Base-by-base conservation (phyloP, 2,888 invertebrate genomes). In the Flexamia atlantica region DNA sequence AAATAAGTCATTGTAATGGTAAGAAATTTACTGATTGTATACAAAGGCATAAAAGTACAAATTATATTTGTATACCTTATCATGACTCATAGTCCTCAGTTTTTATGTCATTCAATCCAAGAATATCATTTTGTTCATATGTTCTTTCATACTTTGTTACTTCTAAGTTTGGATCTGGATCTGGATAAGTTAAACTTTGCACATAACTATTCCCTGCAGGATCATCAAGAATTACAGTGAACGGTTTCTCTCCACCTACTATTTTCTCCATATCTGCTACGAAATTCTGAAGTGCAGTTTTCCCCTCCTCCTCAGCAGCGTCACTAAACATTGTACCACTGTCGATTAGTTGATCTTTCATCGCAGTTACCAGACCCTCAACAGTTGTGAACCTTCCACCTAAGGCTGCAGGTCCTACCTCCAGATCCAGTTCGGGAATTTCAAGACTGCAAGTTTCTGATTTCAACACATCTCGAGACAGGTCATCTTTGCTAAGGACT, bases 141-240 rank as follows among this genome's bases (percentile, higher is more conserved):
- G 91, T 93, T 74, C 99, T 92, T 83, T 96, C 95, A 90, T 99
- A 99, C 50, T 94, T 93, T 0, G 92, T 93, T 20, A 98, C 93
- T 85, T 91, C 94, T 86, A 99, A 91, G 85, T 93, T 92, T 0
- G 94, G 93, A 89, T 97, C 97, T 0, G 88, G 84, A n/a, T 93
- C 93, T 28, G 93, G 93, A 23, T 95, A 95, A 46, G 91, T 91
- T 0, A 97, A 90, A 88, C 96, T 97, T 93, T 95, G 72, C 7
- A 72, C 93, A 89, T 98, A 99, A 86, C 98, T 98, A 90, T 99
- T 99, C 0, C 99, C 99, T 10, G 99, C 97, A 0, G 99, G 98
- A 91, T 99, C 99, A 90, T 99, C 97, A 86, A 99, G 91, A 2
- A 99, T 90, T 0, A 99, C 87, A 0, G 97, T 97, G 0, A 96